phyloP scores from a whole-genome alignment of 2,797 vertebrate species.

The Tragopan temminckii region DNA sequence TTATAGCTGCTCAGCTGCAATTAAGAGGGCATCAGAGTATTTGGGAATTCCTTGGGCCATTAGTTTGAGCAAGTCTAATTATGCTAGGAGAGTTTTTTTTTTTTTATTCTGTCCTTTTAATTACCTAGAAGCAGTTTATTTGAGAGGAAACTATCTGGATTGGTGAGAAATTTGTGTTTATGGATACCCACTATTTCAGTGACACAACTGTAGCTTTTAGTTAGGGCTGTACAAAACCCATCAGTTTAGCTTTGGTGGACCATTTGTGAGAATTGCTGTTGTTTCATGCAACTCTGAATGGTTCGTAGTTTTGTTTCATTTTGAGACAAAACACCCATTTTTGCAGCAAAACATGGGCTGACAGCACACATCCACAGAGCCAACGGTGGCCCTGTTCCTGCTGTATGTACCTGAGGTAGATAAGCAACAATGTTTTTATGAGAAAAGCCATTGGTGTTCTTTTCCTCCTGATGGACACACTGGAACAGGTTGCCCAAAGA shows the following conservation, averaged over 20 bases:
- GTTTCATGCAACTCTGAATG: not conserved
- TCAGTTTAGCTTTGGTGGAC: not conserved
- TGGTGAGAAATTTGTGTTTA: conserved; percentile 35
- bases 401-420: not conserved
- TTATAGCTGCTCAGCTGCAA: conserved; percentile 76
- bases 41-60: conserved; percentile 78
- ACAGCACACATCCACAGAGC: not conserved
- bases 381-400: not conserved
- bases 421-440: not conserved
- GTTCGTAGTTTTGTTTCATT: not conserved
- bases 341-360: not conserved
- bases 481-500: too few species aligned
- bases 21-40: conserved; percentile 80
- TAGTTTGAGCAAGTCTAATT: conserved; percentile 75
- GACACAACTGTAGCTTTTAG: not conserved
- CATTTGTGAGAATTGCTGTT: not conserved
- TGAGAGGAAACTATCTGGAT: conserved; percentile 38
- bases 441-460: not conserved
- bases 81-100: conserved; percentile 46
- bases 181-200: not conserved
- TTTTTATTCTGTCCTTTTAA: conserved; percentile 71
- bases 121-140: conserved; percentile 74
- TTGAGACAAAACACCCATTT: not conserved
- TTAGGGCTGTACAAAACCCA: not conserved
- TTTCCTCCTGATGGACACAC: not conserved